Evolutionary conservation across 2,113 vertebrate genomes (phyloP).

Genomic region (Pedionomus torquatus): DNA sequence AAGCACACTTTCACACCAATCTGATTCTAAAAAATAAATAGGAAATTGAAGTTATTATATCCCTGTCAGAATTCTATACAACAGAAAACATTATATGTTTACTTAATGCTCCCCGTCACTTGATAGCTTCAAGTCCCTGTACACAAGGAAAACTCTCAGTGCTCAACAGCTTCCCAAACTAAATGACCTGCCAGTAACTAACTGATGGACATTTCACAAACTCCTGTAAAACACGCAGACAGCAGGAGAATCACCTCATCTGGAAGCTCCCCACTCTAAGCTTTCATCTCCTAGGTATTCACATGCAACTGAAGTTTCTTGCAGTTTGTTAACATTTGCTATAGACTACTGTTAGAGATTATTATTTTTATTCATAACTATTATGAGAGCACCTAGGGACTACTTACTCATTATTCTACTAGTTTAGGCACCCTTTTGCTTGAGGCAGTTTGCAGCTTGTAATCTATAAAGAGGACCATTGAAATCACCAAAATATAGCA

Average conservation of each 20-base stretch:
- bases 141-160: not conserved
- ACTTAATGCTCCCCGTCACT: slow-evolving; percentile 16
- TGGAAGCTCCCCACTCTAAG: not conserved
- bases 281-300: not conserved
- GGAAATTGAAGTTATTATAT: slow-evolving; percentile 27
- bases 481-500: not conserved
- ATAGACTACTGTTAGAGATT: not conserved
- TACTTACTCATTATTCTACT: not conserved
- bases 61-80: slow-evolving; percentile 50
- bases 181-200: not conserved
- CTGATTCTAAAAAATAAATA: slow-evolving; percentile 31
- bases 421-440: not conserved
- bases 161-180: not conserved
- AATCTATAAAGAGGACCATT: not conserved
- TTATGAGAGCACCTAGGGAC: not conserved
- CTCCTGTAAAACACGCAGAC: not conserved
- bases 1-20: slow-evolving; percentile 44
- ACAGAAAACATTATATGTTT: slow-evolving; percentile 31
- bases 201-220: not conserved
- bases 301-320: not conserved
- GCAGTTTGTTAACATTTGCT: not conserved
- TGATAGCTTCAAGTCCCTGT: not conserved
- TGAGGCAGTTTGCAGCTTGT: not conserved
- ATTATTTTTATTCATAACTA: not conserved
- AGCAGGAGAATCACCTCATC: not conserved